These are phyloP conservation scores for Myocastor coypus DNA, from an alignment of 2,113 vertebrate genomes.

Conservation along the genomic window DNA sequence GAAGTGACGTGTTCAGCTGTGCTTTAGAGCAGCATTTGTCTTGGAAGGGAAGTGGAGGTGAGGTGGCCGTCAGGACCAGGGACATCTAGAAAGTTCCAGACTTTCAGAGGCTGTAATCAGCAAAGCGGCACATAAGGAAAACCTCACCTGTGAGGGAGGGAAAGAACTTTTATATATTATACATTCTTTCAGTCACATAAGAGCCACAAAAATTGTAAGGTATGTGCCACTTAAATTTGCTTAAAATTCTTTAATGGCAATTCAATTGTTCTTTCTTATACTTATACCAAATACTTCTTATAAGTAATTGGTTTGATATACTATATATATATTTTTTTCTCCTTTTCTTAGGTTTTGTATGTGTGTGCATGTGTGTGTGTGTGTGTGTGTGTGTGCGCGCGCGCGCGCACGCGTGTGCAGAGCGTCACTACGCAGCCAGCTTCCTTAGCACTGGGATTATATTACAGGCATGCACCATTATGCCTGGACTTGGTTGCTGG, in stretches of 20 bases:
- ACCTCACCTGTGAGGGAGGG: neutral
- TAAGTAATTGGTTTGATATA: neutral
- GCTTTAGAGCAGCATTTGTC: neutral
- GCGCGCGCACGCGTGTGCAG: too few relatives aligned
- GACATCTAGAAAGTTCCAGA: rapidly evolving
- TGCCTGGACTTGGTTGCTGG: too few relatives aligned
- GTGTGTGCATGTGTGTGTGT: too few relatives aligned
- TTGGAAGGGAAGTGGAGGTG: neutral
- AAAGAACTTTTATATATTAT: neutral
- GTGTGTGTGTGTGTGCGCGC: too few relatives aligned
- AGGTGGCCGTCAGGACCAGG: too few relatives aligned
- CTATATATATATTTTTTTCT: too few relatives aligned
- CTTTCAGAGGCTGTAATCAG: neutral
- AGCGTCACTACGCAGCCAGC: too few relatives aligned
- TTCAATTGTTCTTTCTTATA: neutral
- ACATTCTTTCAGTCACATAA: neutral
- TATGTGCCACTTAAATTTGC: neutral
- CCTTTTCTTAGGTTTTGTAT: too few relatives aligned
- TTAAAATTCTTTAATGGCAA: neutral
- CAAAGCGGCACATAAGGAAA: neutral
- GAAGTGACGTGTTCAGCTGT: neutral
- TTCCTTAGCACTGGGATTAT: too few relatives aligned
- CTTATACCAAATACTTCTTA: conserved; percentile 16
- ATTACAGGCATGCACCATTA: too few relatives aligned
- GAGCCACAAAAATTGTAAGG: neutral